phyloP scores from a whole-genome alignment of 2,113 vertebrate genomes.

The Danio rerio region DNA sequence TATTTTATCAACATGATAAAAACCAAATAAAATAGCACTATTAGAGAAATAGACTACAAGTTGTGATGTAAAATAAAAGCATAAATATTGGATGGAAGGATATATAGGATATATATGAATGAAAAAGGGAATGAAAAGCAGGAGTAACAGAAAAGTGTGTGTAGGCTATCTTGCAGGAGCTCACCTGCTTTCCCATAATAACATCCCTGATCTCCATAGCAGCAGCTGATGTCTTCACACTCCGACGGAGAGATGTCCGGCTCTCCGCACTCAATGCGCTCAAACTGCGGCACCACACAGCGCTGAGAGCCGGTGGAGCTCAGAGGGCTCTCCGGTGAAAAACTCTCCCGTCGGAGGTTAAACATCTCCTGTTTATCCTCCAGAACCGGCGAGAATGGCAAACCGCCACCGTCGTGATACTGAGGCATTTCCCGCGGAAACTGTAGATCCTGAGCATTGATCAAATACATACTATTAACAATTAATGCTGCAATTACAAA shows the following conservation, averaged over 20 bases:
- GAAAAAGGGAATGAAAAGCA: too few species aligned
- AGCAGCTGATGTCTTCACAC: slow-evolving; percentile 54
- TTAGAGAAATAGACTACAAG: too few species aligned
- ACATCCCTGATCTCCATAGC: slow-evolving; percentile 47
- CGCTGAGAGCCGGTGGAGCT: background rate
- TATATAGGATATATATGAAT: too few species aligned
- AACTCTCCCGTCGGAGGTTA: background rate
- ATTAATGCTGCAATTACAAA: background rate
- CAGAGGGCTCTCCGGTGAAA: background rate
- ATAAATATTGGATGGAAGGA: too few species aligned
- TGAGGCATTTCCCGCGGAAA: background rate
- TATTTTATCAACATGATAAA: too few species aligned
- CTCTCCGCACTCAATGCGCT: slow-evolving; percentile 51
- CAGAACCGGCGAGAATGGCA: background rate
- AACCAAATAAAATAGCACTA: too few species aligned
- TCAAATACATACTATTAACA: background rate
- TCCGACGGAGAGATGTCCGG: slow-evolving; percentile 10
- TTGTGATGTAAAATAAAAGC: too few species aligned
- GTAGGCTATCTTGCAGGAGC: background rate
- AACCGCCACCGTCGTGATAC: background rate
- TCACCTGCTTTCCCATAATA: slow-evolving; percentile 55
- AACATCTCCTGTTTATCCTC: background rate
- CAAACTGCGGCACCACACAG: slow-evolving; percentile 40
- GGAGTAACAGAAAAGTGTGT: too few species aligned
- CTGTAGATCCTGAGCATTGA: background rate